Base-by-base conservation (phyloP, 2,113 vertebrate species). In the Cryptotis parvus region DNA sequence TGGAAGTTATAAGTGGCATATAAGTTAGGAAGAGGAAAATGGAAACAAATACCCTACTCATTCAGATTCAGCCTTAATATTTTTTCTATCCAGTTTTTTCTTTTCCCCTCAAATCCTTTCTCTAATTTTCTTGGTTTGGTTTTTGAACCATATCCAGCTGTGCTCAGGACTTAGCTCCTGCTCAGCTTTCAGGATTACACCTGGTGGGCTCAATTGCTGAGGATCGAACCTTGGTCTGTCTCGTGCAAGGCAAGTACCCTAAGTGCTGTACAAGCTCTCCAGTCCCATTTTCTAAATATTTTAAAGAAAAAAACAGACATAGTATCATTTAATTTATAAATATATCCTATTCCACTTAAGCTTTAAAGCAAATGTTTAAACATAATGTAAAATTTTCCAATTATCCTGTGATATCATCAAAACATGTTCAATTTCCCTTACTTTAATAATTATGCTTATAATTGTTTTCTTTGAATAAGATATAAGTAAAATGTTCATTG, bases 1-100 rank as follows among this genome's bases (percentile, higher is more conserved):
- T 33, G 37, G 12, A 73, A 75, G 91, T 86, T 55, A 70, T 3
- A 86, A 85, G 87, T 84, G 26, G 79, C 8, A 69, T 10, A 92
- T 37, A 85, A 82, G 4, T 63, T 20, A 24, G 15, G 1, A 73
- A 41, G 1, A 52, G 11, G 15, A 5, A 37, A 72, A 68, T 58
- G 1, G 74, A 81, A 92, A 16, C 7, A 29, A 58, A 22, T 22
- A 24, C 55, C 26, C 2, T 43, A 14, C n/a, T 69, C 4, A 65
- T 2, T 11, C 11, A 8, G 10, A 7, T 80, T 70, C 27, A 92
- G 29, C 26, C n/a, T 41, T 33, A 55, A 33, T 61, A 81, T 85
- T 90, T 72, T 85, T 1, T 6, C 58, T 18, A 90, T 33, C 4
- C 9, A 15, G 4, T 35, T 84, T 81, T 72, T 33, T 26, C 31